Conservation (phyloP, 1,140 invertebrate species). For the Battus philenor region DNA sequence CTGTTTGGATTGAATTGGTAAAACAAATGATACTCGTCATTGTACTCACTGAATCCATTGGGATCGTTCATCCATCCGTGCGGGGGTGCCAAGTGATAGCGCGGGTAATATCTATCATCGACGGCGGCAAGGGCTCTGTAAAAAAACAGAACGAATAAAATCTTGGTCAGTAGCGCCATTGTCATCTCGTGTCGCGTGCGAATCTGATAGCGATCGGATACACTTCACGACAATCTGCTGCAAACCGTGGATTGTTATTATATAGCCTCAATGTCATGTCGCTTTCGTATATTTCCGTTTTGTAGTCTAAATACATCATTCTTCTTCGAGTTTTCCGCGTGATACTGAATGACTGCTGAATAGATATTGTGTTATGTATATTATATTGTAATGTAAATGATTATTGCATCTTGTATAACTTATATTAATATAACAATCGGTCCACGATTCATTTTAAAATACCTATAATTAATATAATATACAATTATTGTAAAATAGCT, state of each 20-base stretch:
- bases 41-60: conserved; percentile 56
- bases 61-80: conserved; percentile 70
- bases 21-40: conserved; percentile 54
- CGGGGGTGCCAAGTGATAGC: conserved; percentile 48
- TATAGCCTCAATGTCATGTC: conserved; percentile 4
- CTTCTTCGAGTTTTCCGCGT: too few species aligned
- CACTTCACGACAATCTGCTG: not conserved
- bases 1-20: conserved; percentile 58
- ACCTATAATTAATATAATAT: too few species aligned
- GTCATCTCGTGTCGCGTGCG: not conserved
- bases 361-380: too few species aligned
- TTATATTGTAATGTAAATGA: too few species aligned
- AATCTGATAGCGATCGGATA: too few species aligned
- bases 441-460: too few species aligned
- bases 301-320: too few species aligned
- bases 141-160: conserved; percentile 20
- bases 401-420: too few species aligned
- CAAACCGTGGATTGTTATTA: not conserved
- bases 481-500: too few species aligned
- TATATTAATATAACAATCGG: too few species aligned
- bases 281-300: not conserved
- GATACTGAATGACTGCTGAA: too few species aligned
- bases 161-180: not conserved
- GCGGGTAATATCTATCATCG: conserved; percentile 36
- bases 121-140: conserved; percentile 18